These are phyloP conservation scores for Ctenicera cuprea DNA, from an alignment of 2,888 invertebrate genomes.

Conservation along the genomic window DNA sequence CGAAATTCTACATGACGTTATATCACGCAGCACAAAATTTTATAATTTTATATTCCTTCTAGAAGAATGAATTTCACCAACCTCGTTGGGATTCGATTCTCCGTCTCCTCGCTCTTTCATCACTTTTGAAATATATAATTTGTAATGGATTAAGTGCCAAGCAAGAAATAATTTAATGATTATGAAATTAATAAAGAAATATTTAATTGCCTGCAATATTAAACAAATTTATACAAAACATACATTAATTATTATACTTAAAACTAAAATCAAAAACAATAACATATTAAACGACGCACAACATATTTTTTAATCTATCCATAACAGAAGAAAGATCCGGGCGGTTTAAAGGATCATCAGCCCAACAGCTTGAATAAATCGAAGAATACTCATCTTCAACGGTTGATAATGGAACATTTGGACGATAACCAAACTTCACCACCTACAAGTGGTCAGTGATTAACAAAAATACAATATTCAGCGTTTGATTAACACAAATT, in stretches of 20 bases:
- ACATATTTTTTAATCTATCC: neutral
- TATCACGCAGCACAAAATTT: no score
- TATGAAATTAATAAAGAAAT: no score
- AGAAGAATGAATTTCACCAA: no score
- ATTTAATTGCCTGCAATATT: no score
- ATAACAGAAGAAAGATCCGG: conserved; percentile 40
- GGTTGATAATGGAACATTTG: conserved; percentile 17
- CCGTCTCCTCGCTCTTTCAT: no score
- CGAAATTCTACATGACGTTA: no score
- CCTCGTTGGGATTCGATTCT: no score
- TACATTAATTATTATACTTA: neutral
- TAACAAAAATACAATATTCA: neutral
- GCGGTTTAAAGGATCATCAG: conserved; percentile 41
- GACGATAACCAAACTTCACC: conserved; percentile 52
- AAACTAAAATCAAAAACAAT: neutral
- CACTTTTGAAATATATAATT: no score
- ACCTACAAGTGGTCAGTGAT: conserved; percentile 46
- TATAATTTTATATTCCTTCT: no score
- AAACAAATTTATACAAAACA: no score
- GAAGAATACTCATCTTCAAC: conserved; percentile 32
- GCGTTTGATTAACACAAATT: neutral
- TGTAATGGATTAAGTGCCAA: no score
- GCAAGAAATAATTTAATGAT: no score
- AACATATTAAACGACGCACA: neutral
- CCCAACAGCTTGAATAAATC: conserved; percentile 53